Conservation (phyloP, 2,888 invertebrate species). For the Lepidocyrtinus sp. region DNA sequence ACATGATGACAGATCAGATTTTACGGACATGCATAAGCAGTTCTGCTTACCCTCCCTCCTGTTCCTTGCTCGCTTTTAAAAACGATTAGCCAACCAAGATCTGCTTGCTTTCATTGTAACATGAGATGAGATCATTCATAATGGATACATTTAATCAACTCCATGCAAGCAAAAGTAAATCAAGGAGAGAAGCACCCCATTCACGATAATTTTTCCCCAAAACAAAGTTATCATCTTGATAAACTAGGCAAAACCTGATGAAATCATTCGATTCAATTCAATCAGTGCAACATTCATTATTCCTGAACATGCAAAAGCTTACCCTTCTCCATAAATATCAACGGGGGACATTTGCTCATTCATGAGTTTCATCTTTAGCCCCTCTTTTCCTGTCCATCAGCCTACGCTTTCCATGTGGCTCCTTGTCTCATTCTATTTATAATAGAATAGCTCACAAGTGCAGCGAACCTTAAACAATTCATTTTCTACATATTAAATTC, state of each 20-base stretch:
- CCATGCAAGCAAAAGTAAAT: conserved; percentile 11
- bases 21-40: conserved; percentile 11
- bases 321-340: no score
- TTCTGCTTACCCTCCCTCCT: background rate
- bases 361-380: no score
- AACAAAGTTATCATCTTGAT: conserved; percentile 18
- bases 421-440: background rate
- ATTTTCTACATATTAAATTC: conserved; percentile 58
- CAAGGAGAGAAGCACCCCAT: conserved; percentile 26
- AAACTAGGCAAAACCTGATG: conserved; percentile 8
- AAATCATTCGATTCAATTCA: conserved; percentile 7
- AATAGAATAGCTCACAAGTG: background rate
- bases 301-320: no score
- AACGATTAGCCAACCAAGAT: conserved; percentile 11
- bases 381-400: no score
- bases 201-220: conserved; percentile 2
- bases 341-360: no score
- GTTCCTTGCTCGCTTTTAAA: conserved; percentile 3
- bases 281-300: conserved; percentile 6
- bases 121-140: conserved; percentile 46
- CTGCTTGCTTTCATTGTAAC: background rate
- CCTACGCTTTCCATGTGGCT: no score
- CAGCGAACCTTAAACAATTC: conserved; percentile 29
- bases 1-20: conserved; percentile 29
- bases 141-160: conserved; percentile 57